Evolutionary conservation across 2,888 invertebrate species (phyloP).

Genomic region (Spisula solida): DNA sequence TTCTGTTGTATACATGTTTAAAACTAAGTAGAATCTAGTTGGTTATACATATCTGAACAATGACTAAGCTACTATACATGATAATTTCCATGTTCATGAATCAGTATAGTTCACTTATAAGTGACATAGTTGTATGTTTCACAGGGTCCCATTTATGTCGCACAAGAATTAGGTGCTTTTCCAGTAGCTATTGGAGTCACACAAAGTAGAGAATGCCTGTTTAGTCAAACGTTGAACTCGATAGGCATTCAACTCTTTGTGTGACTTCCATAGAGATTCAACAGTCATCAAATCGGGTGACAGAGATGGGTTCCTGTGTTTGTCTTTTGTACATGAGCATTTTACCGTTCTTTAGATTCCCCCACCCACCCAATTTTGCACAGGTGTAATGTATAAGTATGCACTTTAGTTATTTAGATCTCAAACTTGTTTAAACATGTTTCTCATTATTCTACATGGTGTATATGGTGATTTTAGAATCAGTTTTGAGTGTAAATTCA

Average conservation of each 20-base stretch:
- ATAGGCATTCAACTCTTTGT: too few relatives aligned
- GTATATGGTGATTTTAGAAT: background rate
- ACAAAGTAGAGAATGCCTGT: too few relatives aligned
- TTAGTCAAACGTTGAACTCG: too few relatives aligned
- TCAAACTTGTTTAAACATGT: background rate
- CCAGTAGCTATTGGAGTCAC: too few relatives aligned
- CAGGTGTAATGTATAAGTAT: background rate
- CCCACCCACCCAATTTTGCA: conserved; percentile 6
- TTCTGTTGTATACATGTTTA: too few relatives aligned
- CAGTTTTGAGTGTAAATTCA: background rate
- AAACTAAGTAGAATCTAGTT: too few relatives aligned
- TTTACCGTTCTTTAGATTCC: background rate
- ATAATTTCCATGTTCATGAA: background rate
- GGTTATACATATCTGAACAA: too few relatives aligned
- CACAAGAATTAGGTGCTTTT: too few relatives aligned
- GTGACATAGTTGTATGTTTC: background rate
- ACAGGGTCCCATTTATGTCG: too few relatives aligned
- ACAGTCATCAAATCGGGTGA: too few relatives aligned
- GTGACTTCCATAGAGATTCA: too few relatives aligned
- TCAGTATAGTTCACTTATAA: background rate
- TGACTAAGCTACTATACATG: background rate
- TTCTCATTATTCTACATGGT: background rate
- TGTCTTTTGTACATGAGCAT: background rate
- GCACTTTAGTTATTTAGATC: conserved; percentile 21
- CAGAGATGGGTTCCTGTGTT: background rate